These are phyloP conservation scores for Lasiurus cinereus DNA, from an alignment of 2,113 vertebrate species.

Conservation along the genomic window DNA sequence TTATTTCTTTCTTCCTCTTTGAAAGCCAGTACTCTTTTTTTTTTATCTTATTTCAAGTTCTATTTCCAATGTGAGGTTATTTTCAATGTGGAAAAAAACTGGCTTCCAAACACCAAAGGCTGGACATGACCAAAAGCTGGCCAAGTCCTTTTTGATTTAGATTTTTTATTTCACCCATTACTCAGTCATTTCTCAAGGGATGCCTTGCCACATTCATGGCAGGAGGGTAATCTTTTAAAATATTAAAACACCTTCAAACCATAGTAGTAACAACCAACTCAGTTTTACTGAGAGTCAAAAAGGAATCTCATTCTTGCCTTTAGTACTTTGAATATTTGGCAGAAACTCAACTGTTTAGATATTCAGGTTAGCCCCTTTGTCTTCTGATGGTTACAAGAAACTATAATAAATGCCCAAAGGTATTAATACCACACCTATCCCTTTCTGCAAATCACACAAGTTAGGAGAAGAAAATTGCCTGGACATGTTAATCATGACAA, in stretches of 20 bases:
- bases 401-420: conserved; percentile 33
- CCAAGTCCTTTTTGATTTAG: conserved; percentile 3
- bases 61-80: not conserved
- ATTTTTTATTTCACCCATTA: not conserved
- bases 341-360: not conserved
- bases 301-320: not conserved
- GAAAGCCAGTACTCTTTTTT: not conserved
- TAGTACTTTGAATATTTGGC: conserved; percentile 7
- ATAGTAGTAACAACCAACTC: not conserved
- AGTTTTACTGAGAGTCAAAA: not conserved
- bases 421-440: not conserved
- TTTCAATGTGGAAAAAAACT: not conserved
- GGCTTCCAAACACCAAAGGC: not conserved
- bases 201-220: not conserved
- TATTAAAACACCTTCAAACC: conserved; percentile 51
- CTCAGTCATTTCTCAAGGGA: not conserved
- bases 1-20: conserved; percentile 5
- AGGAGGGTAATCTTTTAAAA: not conserved
- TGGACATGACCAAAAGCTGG: not conserved
- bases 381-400: conserved; percentile 46
- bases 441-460: not conserved
- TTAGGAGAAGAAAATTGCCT: not conserved
- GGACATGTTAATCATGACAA: not conserved
- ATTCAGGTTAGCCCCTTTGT: not conserved
- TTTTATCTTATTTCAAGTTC: not conserved